Conservation (phyloP, 2,797 vertebrate species). For the Loris lydekkerianus region DNA sequence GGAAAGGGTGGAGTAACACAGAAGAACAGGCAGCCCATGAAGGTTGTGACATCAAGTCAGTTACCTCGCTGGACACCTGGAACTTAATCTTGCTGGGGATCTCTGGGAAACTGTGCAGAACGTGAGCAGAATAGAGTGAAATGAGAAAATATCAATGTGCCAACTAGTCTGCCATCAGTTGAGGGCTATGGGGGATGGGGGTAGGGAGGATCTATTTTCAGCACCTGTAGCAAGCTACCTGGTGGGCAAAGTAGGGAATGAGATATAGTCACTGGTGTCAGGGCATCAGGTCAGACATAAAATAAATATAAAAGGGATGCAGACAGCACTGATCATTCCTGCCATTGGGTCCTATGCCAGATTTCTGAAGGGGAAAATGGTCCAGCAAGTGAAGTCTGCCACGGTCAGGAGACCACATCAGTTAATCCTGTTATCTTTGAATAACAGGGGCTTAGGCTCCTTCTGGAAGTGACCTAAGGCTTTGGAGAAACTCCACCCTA, state of each 20-base stretch:
- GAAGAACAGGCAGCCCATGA: neutral
- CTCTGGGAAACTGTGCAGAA: neutral
- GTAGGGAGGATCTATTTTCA: rapidly evolving
- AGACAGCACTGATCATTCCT: neutral
- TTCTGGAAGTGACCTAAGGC: neutral
- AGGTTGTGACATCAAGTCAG: neutral
- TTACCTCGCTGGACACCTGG: neutral
- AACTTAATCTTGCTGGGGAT: neutral
- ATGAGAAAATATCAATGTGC: neutral
- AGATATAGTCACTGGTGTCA: neutral
- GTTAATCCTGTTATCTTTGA: neutral
- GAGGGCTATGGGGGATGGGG: neutral
- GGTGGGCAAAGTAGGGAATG: neutral
- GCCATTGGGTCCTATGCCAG: neutral
- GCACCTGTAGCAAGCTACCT: neutral
- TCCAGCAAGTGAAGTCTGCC: neutral
- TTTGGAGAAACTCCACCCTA: neutral
- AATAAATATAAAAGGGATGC: neutral
- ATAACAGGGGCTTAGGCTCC: neutral
- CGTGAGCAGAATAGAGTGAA: neutral
- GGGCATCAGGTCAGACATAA: neutral
- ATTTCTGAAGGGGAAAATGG: neutral
- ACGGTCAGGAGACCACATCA: neutral
- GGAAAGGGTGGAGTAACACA: neutral
- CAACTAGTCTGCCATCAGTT: neutral